Conservation (phyloP, 2,888 invertebrate genomes). For the Rhamphomyia laevipes region DNA sequence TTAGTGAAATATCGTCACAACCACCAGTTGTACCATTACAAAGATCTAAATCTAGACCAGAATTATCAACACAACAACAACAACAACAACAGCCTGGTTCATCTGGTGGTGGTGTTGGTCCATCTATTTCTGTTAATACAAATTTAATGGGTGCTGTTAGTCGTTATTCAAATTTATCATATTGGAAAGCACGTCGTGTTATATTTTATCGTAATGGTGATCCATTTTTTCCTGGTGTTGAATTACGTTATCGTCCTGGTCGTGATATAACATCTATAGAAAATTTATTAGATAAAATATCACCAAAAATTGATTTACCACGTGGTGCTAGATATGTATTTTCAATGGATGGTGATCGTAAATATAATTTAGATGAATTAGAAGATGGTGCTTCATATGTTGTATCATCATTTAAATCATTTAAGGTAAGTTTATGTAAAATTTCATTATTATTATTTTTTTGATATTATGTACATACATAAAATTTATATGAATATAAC, state of each 20-base stretch:
- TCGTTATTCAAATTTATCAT: conserved; percentile 67
- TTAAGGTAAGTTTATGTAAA: conserved; percentile 60
- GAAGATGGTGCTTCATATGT: conserved; percentile 89
- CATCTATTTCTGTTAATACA: conserved; percentile 3
- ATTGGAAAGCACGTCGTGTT: conserved; percentile 77
- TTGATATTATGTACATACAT: no score
- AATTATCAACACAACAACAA: conserved; percentile 26
- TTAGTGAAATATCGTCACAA: conserved; percentile 47
- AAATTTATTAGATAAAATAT: conserved; percentile 73
- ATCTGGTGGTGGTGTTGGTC: conserved; percentile 16
- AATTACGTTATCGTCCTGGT: conserved; percentile 78
- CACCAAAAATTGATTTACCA: conserved; percentile 75
- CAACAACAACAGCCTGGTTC: conserved; percentile 22
- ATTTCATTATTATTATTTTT: no score
- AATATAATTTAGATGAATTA: conserved; percentile 71
- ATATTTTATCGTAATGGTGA: conserved; percentile 91
- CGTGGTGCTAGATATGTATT: conserved; percentile 84
- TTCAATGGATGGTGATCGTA: conserved; percentile 80
- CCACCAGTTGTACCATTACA: conserved; percentile 33
- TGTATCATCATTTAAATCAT: conserved; percentile 82
- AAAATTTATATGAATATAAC: no score
- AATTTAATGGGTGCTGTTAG: conserved; percentile 40
- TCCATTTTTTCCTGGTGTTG: conserved; percentile 80
- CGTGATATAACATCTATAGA: conserved; percentile 78
- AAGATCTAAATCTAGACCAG: conserved; percentile 36